These are phyloP conservation scores for Gadus macrocephalus DNA, from an alignment of 2,113 vertebrate genomes.

Conservation along the genomic window DNA sequence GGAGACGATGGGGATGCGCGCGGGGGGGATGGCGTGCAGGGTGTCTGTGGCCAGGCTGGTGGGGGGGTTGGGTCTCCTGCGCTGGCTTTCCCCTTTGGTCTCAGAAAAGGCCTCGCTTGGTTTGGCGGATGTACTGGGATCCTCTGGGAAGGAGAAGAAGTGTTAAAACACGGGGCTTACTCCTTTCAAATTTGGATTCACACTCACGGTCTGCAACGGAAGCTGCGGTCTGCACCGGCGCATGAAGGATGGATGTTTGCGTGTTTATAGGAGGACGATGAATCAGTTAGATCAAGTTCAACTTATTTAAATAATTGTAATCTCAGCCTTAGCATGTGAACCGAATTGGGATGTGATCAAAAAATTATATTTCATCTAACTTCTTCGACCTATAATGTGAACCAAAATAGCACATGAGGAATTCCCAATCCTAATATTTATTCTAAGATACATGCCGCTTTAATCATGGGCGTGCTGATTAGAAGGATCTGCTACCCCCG, in stretches of 20 bases:
- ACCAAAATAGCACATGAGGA: too few relatives aligned
- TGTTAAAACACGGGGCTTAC: neutral
- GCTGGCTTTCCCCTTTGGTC: slow-evolving; percentile 39
- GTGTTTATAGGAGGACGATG: neutral
- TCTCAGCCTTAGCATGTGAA: too few relatives aligned
- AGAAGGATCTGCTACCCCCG: neutral
- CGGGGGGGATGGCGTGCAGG: slow-evolving; percentile 47
- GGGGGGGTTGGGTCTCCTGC: slow-evolving; percentile 65
- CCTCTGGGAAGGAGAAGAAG: slow-evolving; percentile 36
- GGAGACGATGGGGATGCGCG: slow-evolving; percentile 72
- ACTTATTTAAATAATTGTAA: neutral
- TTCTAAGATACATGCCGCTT: too few relatives aligned
- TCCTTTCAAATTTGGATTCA: neutral
- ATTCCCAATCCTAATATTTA: too few relatives aligned
- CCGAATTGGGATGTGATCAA: too few relatives aligned
- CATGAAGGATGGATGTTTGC: neutral
- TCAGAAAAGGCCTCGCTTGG: slow-evolving; percentile 38
- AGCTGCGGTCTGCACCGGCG: neutral
- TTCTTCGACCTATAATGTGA: too few relatives aligned
- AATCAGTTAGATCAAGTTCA: neutral
- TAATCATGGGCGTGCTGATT: too few relatives aligned
- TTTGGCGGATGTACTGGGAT: slow-evolving; percentile 24
- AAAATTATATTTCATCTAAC: too few relatives aligned
- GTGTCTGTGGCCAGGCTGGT: slow-evolving; percentile 66
- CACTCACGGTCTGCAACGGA: neutral